These are phyloP conservation scores for Archivesica marissinica DNA, from an alignment of 1,140 invertebrate species.

Conservation along the genomic window DNA sequence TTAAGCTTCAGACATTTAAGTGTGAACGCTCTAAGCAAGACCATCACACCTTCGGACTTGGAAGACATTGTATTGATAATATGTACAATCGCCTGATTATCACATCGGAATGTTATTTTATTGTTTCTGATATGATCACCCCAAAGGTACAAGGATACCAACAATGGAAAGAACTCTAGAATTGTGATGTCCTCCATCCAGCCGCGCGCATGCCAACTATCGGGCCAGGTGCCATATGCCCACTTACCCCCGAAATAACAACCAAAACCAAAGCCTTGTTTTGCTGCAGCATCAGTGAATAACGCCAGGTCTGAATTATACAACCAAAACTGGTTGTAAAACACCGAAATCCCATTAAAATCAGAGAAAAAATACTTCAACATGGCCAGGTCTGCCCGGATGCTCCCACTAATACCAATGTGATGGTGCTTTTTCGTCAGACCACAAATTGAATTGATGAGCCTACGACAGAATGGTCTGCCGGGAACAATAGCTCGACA, in stretches of 20 bases:
- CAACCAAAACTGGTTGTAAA: not conserved
- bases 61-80: not conserved
- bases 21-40: not conserved
- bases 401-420: not conserved
- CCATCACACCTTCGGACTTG: conserved; percentile 1
- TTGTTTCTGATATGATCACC: not conserved
- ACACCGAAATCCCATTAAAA: conserved; percentile 4
- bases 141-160: conserved; percentile 24
- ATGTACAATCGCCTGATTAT: conserved; percentile 19
- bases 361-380: not conserved
- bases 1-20: not conserved
- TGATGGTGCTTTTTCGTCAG: not conserved
- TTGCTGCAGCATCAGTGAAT: conserved; percentile 28
- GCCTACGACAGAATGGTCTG: not conserved
- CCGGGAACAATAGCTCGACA: conserved; percentile 20
- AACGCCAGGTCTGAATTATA: conserved; percentile 18
- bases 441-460: conserved; percentile 7
- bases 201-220: conserved; percentile 1
- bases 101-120: not conserved
- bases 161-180: conserved; percentile 51
- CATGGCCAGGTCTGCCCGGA: conserved; percentile 7
- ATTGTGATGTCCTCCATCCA: conserved; percentile 40
- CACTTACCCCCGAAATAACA: not conserved
- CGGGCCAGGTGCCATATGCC: no score
- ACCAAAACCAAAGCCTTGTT: not conserved